Evolutionary conservation across 1,140 invertebrate genomes (phyloP), one percentile per base, ranked within the genome.

Genomic region (Lasioglossum albipes): DNA sequence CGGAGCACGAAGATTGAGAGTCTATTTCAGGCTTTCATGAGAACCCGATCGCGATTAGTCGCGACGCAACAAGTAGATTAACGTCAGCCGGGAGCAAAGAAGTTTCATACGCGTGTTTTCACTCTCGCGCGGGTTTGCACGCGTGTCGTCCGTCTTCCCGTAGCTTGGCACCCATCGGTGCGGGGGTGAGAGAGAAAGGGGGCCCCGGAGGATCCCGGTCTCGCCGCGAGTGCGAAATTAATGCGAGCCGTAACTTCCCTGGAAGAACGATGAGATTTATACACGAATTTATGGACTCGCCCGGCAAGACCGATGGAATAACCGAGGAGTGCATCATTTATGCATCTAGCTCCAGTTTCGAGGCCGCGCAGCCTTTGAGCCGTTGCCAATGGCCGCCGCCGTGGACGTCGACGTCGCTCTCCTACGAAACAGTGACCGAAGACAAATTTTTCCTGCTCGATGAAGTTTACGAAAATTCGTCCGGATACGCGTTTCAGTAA

Each of bases 171-270:
- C 54, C 20, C 31, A n/a, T 84, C 75, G 74, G 68, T 27, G 73
- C 72, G 71, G 54, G 59, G 71, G 22, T 61, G 45, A 62, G 61
- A 61, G 66, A 49, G 36, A 75, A 36, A 45, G 68, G 45, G 52
- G 42, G 67, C 36, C 45, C 61, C 31, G 72, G 73, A 81, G 76
- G 80, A 84, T 77, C 66, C 65, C 61, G 42, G 59, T 66, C 68
- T 71, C 77, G 70, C 72, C 74, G 68, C 73, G 74, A 81, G 75
- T 41, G 79, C 54, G 84, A 87, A 86, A 87, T 87, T 87, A 87
- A 87, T 87, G 85, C 85, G 52, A 49, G 75, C 82, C 74, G 79
- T 87, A 87, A 86, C 78, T 84, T 84, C 79, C 70, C 82, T 67
- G 78, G 75, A 79, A 68, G 79, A 87, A 74, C 82, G 85, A 70